Base-by-base conservation (phyloP, 2,113 vertebrate species). In the Gnathonemus echidnorhynchus region DNA sequence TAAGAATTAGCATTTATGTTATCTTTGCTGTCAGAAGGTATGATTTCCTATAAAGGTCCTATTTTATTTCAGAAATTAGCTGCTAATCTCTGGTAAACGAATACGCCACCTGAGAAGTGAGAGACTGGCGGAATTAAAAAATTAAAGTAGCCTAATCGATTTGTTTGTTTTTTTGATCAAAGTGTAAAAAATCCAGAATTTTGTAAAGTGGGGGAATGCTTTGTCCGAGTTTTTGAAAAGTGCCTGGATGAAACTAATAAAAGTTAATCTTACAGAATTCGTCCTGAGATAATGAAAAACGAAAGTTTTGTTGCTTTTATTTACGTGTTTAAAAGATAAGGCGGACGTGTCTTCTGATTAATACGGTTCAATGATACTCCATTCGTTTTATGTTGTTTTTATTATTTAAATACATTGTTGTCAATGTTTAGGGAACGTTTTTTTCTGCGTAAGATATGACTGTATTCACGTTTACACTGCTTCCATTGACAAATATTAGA, bases 211-310 rank as follows among this genome's bases (percentile, higher is more conserved):
- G 35, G 35, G 27, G 42, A 89, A 87, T 88, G 84, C 24, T 90
- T 92, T 42, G 17, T 48, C 88, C 27, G 21, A 86, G 86, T 27
- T 92, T 91, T 91, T 85, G 88, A 91, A 90, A 31, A 56, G 70
- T 53, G 89, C 86, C 91, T 88, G 89, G 89, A 92, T 92, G 93
- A 52, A 39, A 91, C 56, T 86, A 89, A 94, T 90, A 93, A 93
- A 93, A 92, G 90, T 53, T 19, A 9, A 92, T 50, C 88, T 91
- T 53, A 90, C 84, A 24, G 91, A 88, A 90, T 90, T 87, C 83
- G 39, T 91, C 49, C 88, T 53, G 9, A 21, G 5, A 70, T 93
- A 89, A 89, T 53, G 88, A 90, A 87, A 91, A 66, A 77, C 56
- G 80, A 74, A 90, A 89, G 35, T 80, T 39, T 80, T 6, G 35